Conservation (phyloP, 2,888 invertebrate genomes). For the Drosophila robusta region DNA sequence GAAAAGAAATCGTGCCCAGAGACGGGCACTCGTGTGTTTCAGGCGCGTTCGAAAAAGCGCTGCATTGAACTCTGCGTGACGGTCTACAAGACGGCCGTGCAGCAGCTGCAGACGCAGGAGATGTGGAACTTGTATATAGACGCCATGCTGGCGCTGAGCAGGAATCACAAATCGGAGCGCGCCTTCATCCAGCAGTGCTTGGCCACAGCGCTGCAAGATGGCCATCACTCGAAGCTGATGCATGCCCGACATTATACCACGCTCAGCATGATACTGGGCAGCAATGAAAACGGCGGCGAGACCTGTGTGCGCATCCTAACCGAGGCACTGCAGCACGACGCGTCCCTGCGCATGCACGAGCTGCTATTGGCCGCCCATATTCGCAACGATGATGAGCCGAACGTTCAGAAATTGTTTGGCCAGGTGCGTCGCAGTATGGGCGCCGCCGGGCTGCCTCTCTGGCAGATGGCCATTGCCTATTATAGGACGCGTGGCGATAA, state of each 20-base stretch:
- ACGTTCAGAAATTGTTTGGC: slow-evolving; percentile 84
- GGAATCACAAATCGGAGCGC: slow-evolving; percentile 85
- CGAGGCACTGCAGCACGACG: slow-evolving; percentile 85
- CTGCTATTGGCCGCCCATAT: slow-evolving; percentile 85
- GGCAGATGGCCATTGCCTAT: slow-evolving; percentile 77
- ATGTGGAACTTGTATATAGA: slow-evolving; percentile 87
- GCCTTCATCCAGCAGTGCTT: slow-evolving; percentile 86
- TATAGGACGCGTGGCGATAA: slow-evolving; percentile 74
- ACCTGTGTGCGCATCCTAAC: slow-evolving; percentile 73
- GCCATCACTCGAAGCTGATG: slow-evolving; percentile 85
- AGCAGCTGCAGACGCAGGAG: slow-evolving; percentile 85
- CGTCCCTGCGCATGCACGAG: slow-evolving; percentile 84
- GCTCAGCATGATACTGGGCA: slow-evolving; percentile 67
- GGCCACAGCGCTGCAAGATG: slow-evolving; percentile 86
- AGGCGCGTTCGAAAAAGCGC: slow-evolving; percentile 82
- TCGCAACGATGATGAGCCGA: slow-evolving; percentile 83
- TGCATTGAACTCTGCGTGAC: slow-evolving; percentile 85
- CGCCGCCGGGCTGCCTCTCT: slow-evolving; percentile 67
- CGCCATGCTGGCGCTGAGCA: slow-evolving; percentile 86
- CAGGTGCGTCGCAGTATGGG: slow-evolving; percentile 80
- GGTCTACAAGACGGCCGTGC: slow-evolving; percentile 86
- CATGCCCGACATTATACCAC: slow-evolving; percentile 86
- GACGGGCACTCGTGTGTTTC: slow-evolving; percentile 44
- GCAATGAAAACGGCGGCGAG: slow-evolving; percentile 46
- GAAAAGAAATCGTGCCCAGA: slow-evolving; percentile 39